Evolutionary conservation across 2,797 vertebrate species (phyloP), one percentile per base, ranked within the genome.

Genomic region (Crypturellus tataupa): DNA sequence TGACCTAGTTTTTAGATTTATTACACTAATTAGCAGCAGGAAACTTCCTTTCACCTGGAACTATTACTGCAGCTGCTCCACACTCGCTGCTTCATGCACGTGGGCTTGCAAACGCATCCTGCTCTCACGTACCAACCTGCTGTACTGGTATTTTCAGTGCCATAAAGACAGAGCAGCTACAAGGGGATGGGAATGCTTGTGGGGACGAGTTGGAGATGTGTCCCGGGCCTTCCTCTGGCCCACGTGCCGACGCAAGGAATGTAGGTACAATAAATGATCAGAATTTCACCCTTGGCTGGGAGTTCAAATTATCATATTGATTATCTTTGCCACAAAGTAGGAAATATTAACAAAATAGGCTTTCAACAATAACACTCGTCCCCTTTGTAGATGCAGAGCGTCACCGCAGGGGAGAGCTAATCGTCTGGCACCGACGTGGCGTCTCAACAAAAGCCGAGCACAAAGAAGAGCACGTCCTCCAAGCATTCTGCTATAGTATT

Each of bases 81-180:
- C 7, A 11, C 12, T 0, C 20, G 2, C 35, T 6, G 68, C 2
- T 15, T 10, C 67, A 49, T 0, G 17, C 3, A 29, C 27, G 2
- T 15, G 19, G 70, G 35, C 46, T 27, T 9, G 11, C 27, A 59
- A 70, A 46, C 25, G 7, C 8, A 0, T 0, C 21, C 37, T 40
- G 29, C 18, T 55, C 0, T 9, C n/a, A 5, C 7, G 51, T 3
- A 35, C 4, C 6, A 33, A 5, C 24, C 70, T 24, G 46, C 4
- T 6, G 0, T 1, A 12, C 53, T 15, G 13, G 1, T 6, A 44
- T 31, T 16, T 31, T 56, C 75, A 39, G 42, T 58, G 73, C 59
- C 59, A 24, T 0, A 0, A 4, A 37, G 21, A 33, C 8, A 49
- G 23, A 49, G 21, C 47, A 21, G 47, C 47, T 49, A 23, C 21